These are phyloP conservation scores for Tupaia tana DNA, from an alignment of 2,113 vertebrate species.

Conservation along the genomic window DNA sequence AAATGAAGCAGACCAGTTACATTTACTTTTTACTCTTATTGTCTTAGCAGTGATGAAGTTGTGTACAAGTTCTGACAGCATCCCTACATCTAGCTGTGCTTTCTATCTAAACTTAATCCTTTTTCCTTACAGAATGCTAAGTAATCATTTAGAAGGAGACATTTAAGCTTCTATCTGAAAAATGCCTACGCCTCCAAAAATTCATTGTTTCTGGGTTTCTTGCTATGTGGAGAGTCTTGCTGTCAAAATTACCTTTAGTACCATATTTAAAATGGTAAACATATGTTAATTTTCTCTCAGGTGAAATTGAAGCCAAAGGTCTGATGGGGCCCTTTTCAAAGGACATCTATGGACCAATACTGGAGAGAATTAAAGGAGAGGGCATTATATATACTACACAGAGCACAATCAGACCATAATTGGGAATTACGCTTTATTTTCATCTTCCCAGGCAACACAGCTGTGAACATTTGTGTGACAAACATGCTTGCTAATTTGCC, in stretches of 20 bases:
- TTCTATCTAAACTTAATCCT: neutral
- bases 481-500: neutral
- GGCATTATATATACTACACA: constrained; percentile 90
- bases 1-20: neutral
- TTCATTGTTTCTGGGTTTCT: neutral
- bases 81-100: neutral
- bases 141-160: neutral
- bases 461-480: constrained; percentile 30
- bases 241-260: constrained; percentile 2
- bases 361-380: constrained; percentile 92
- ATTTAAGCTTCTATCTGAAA: constrained; percentile 13
- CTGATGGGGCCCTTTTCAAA: constrained; percentile 93
- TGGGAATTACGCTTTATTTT: constrained; percentile 15
- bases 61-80: neutral
- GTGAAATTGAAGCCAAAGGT: constrained; percentile 94
- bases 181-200: neutral
- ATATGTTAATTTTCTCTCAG: constrained; percentile 83
- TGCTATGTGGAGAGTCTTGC: neutral
- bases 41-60: neutral
- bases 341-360: constrained; percentile 92
- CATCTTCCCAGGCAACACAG: neutral
- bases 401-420: constrained; percentile 86
- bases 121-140: constrained; percentile 5
- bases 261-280: constrained; percentile 35
- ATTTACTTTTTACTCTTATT: neutral